Evolutionary conservation across 2,888 invertebrate genomes (phyloP).

Genomic region (Cheilosia impressa): DNA sequence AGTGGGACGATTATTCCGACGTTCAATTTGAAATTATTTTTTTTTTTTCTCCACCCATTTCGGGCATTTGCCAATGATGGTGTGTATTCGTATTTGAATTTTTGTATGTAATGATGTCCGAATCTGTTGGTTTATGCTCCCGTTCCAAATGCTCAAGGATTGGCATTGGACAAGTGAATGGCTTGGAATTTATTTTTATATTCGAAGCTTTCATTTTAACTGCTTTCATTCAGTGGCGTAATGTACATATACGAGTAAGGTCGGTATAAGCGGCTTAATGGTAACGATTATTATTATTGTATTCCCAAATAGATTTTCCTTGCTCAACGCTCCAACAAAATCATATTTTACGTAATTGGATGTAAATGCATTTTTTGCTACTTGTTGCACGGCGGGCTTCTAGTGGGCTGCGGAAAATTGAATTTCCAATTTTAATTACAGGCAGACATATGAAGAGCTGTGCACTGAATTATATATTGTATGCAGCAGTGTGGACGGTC

Average conservation of each 20-base stretch:
- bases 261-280: slow-evolving; percentile 51
- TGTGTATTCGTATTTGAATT: slow-evolving; percentile 60
- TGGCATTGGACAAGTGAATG: slow-evolving; percentile 52
- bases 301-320: slow-evolving; percentile 34
- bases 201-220: slow-evolving; percentile 57
- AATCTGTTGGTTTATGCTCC: slow-evolving; percentile 37
- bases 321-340: background rate
- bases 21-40: slow-evolving; percentile 59
- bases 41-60: slow-evolving; percentile 13
- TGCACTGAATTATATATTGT: too few relatives aligned
- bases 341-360: slow-evolving; percentile 52
- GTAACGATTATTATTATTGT: slow-evolving; percentile 66
- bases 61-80: slow-evolving; percentile 46
- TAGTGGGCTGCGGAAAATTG: slow-evolving; percentile 1
- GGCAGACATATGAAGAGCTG: background rate
- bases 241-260: background rate
- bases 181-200: slow-evolving; percentile 60
- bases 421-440: slow-evolving; percentile 25
- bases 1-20: slow-evolving; percentile 56
- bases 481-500: too few relatives aligned
- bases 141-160: slow-evolving; percentile 28
- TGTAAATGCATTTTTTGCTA: slow-evolving; percentile 50
- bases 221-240: slow-evolving; percentile 18
- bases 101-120: slow-evolving; percentile 62
- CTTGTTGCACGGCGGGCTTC: slow-evolving; percentile 37